Evolutionary conservation across 2,888 invertebrate genomes (phyloP), one percentile per base, ranked within the genome.

Genomic region (Heteromyza rotundicornis): DNA sequence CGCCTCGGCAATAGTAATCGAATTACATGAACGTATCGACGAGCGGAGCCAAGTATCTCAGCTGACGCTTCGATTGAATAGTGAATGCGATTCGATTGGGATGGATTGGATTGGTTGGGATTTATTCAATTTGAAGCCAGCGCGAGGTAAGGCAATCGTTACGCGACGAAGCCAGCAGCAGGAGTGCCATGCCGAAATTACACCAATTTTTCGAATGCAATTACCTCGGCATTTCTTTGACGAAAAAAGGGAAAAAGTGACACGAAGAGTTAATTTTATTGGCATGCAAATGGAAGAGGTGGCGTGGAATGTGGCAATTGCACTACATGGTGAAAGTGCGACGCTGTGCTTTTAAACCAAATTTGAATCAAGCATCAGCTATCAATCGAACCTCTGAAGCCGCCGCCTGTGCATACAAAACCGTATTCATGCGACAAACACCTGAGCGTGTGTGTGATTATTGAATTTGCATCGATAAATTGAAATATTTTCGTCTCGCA

Each of bases 231-330:
- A 70, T 68, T 56, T 61, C 56, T 44, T 61, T 61, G 60, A 40
- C n/a, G 49, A 47, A 24, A 20, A 54, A 35, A 59, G 22, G 24
- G 44, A 19, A 32, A 60, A 23, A 57, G 35, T 35, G 52, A 52
- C 27, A 22, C 16, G 14, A 23, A 49, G 49, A 49, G 57, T 68
- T 76, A 73, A 73, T 65, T 73, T 73, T 72, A 57, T 75, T 76
- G 75, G 69, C 69, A 76, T 76, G 75, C 74, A 74, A 76, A 76
- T 74, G 68, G 57, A 10, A 17, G 40, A 2, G 22, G 35, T 47
- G 51, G 57, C 49, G 35, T 69, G 68, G 71, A 68, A 67, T 68
- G 72, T 51, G 64, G 62, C 66, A 74, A 68, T 68, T 67, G 69
- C 67, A 22, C 1, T 17, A 2, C 1, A 1, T 32, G 36, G 58